A percentile compares a stretch with the other conserved stretches of the same genome.
These are phyloP conservation scores for Elachura formosa DNA, from an alignment of 2,113 vertebrate genomes.

Conservation along the genomic window DNA sequence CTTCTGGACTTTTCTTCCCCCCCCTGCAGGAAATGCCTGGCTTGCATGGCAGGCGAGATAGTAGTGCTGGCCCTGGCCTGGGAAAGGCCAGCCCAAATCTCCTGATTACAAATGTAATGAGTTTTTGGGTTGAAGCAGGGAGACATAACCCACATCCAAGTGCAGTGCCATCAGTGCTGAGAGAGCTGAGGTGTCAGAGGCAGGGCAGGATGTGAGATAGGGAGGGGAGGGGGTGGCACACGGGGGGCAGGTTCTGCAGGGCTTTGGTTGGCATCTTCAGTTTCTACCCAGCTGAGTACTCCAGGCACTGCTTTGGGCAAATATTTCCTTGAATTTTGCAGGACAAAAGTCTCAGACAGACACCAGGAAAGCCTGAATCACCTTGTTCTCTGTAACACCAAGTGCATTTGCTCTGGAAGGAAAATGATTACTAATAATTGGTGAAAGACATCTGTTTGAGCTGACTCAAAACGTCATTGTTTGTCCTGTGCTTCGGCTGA, in stretches of 20 bases:
- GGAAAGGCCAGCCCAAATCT: neutral
- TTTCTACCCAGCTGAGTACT: neutral
- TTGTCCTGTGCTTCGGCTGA: neutral
- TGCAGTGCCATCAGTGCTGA: accelerated
- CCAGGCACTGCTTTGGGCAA: accelerated
- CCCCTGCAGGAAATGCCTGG: neutral
- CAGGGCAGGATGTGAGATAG: neutral
- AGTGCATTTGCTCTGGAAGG: neutral
- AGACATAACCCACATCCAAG: accelerated
- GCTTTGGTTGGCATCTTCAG: accelerated
- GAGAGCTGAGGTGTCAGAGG: neutral
- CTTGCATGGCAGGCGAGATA: neutral
- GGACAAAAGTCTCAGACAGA: neutral
- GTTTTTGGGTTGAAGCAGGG: neutral
- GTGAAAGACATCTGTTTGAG: neutral
- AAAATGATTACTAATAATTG: neutral
- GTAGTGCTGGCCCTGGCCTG: neutral
- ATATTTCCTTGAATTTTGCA: neutral
- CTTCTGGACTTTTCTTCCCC: neutral
- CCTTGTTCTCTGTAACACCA: neutral
- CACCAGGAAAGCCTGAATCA: neutral
- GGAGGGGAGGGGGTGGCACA: neutral
- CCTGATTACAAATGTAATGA: neutral
- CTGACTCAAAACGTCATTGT: neutral
- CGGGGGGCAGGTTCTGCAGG: neutral